Base-by-base conservation (phyloP, 2,113 vertebrate genomes). In the Gymnorhina tibicen region DNA sequence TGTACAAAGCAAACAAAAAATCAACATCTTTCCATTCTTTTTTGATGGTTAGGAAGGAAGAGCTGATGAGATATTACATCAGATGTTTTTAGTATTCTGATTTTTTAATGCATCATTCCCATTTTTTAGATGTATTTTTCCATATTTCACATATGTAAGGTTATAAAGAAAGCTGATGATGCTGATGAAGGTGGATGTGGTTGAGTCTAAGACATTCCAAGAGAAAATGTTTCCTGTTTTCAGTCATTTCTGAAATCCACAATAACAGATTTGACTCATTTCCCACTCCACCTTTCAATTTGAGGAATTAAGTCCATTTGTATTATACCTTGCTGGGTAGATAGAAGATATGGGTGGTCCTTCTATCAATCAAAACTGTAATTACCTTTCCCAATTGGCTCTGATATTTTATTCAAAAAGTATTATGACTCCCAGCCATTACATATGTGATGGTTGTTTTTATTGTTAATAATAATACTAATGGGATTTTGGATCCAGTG, bases 301-400 rank as follows among this genome's bases (percentile, higher is more conserved):
- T 85, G 49, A 94, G 66, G 89, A 92, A 93, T 70, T 84, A 92
- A 78, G 87, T 93, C 56, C 67, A 41, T 90, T 96, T 55, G 4
- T 86, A 47, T 88, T 81, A 23, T 83, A 76, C 44, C 52, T 81
- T 89, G 7, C 42, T 7, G 21, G 35, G 35, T 60, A 87, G 87
- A 42, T 30, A 95, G 68, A 74, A 86, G 47, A 86, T 89, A 90
- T 6, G 75, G 68, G 92, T 96, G 95, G 93, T 86, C 95, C n/a
- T 92, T 91, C 90, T 86, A 89, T 86, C 95, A 96, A 92, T 94
- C 90, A 91, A 81, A 91, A 94, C 41, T 89, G 44, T 94, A 96
- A 95, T 95, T 96, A 94, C 93, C 81, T 94, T 90, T 90, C 75
- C 37, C 82, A 76, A 67, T 86, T 90, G 82, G 94, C 75, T 91